Conservation (phyloP, 92 coral and sea anemone species). For the Palythoa grandis region DNA sequence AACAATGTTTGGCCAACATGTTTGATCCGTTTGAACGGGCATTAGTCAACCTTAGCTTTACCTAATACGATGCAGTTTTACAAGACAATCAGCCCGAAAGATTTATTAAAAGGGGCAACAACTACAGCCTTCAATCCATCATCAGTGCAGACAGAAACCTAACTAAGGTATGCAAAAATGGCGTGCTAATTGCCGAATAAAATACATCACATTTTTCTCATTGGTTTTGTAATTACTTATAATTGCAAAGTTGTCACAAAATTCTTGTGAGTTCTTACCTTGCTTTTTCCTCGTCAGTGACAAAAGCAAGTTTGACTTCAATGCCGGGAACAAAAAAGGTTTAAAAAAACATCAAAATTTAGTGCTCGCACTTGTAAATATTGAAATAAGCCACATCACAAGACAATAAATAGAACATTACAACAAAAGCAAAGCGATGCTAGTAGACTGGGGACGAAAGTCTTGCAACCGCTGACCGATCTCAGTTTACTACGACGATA, state of each 20-base stretch:
- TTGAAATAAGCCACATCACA: neutral
- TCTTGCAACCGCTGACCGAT: slow-evolving; percentile 10
- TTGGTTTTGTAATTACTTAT: no score
- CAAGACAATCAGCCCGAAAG: neutral
- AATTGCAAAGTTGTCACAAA: neutral
- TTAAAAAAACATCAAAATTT: neutral
- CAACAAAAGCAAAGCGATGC: slow-evolving; percentile 8
- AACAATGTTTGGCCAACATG: no score
- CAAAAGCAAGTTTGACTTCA: neutral
- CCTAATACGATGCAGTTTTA: neutral
- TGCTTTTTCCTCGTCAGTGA: neutral
- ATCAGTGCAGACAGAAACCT: no score
- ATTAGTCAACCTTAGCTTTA: neutral
- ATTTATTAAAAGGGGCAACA: no score
- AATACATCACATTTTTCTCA: no score
- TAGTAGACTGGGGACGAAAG: neutral
- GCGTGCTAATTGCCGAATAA: no score
- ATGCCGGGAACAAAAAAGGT: neutral
- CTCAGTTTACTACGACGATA: no score
- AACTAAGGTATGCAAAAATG: no score
- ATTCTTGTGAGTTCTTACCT: neutral
- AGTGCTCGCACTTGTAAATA: neutral
- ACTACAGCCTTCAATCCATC: neutral
- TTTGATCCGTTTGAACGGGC: no score
- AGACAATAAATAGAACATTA: slow-evolving; percentile 16